These are phyloP conservation scores for Cynopterus brachyotis DNA, from an alignment of 2,113 vertebrate genomes.

Conservation along the genomic window DNA sequence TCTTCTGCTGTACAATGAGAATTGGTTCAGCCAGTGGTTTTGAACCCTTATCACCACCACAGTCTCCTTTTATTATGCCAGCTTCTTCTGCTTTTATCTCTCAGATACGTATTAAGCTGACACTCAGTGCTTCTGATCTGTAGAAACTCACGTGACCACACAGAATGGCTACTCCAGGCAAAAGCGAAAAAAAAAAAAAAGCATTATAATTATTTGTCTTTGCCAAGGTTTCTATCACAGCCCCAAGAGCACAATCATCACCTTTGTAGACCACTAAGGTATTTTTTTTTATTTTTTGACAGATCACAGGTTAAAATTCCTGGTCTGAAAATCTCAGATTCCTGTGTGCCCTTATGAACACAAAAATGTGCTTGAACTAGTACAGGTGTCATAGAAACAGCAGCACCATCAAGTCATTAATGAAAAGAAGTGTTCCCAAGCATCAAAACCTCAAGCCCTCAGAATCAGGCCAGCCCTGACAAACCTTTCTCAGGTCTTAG, in stretches of 20 bases:
- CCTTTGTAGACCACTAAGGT: background rate
- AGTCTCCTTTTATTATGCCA: background rate
- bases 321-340: background rate
- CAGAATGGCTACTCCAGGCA: background rate
- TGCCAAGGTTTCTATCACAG: background rate
- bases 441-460: background rate
- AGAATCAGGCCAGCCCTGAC: background rate
- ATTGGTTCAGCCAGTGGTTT: background rate
- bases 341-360: background rate
- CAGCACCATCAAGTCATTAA: background rate
- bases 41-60: background rate
- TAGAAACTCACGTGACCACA: background rate
- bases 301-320: background rate
- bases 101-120: background rate
- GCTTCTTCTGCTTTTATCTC: background rate
- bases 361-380: background rate
- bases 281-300: background rate
- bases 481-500: background rate
- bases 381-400: background rate
- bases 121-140: background rate
- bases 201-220: background rate
- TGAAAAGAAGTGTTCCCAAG: background rate
- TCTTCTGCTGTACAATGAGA: background rate
- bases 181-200: background rate
- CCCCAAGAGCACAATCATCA: background rate